These are phyloP conservation scores for Manis crassicaudata DNA, from an alignment of 2,797 vertebrate species.

Conservation along the genomic window DNA sequence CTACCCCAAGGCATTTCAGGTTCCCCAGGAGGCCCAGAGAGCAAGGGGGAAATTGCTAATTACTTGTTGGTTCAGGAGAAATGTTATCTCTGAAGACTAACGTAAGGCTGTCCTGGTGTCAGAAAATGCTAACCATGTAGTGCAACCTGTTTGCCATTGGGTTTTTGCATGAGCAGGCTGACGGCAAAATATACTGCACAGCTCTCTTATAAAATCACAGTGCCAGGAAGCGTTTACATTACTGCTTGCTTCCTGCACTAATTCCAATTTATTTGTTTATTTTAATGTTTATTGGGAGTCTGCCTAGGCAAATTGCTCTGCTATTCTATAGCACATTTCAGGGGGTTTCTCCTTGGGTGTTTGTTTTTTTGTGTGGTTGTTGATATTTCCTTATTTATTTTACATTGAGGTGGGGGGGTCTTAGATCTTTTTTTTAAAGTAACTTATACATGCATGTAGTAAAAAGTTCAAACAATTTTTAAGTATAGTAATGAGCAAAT, in stretches of 20 bases:
- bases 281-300: not conserved
- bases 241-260: not conserved
- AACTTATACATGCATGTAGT: not conserved
- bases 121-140: constrained; percentile 32
- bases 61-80: constrained; percentile 23
- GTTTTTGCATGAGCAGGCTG: not conserved
- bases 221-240: not conserved
- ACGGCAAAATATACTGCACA: not conserved
- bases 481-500: not conserved
- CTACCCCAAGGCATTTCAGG: not conserved
- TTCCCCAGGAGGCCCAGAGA: not conserved
- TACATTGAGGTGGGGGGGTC: not conserved
- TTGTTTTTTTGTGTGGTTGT: not conserved
- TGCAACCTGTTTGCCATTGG: not conserved
- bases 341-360: not conserved
- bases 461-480: not conserved
- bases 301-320: no score
- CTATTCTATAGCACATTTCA: not conserved
- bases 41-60: not conserved
- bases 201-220: not conserved
- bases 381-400: not conserved
- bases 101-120: not conserved
- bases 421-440: not conserved
- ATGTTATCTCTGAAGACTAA: not conserved
- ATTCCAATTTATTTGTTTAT: not conserved